These are phyloP conservation scores for Mycogona germanica DNA, from an alignment of 2,888 invertebrate genomes.

Conservation along the genomic window DNA sequence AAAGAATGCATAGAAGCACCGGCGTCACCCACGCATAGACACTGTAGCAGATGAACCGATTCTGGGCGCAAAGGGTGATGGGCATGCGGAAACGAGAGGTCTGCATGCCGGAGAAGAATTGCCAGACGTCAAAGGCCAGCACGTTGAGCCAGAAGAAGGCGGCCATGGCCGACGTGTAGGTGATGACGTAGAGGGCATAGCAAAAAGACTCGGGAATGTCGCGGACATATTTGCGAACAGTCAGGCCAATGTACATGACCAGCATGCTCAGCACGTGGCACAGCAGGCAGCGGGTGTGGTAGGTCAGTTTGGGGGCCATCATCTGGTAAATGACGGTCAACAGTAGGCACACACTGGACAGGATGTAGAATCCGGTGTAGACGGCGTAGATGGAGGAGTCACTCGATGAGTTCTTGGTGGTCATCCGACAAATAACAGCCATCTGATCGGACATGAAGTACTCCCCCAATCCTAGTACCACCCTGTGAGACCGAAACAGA, in stretches of 20 bases:
- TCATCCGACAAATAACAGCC: too few species aligned
- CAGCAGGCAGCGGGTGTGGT: slow-evolving; percentile 14
- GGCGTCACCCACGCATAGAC: slow-evolving; percentile 9
- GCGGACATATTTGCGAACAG: neutral
- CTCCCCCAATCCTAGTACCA: too few species aligned
- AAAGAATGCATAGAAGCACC: neutral
- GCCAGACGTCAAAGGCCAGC: slow-evolving; percentile 89
- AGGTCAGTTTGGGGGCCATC: slow-evolving; percentile 13
- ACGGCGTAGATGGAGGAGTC: too few species aligned
- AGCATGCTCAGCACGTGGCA: slow-evolving; percentile 16
- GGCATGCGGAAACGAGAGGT: neutral
- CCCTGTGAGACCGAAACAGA: too few species aligned
- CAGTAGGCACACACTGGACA: slow-evolving; percentile 9
- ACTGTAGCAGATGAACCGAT: neutral
- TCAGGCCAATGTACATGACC: slow-evolving; percentile 15
- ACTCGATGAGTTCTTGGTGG: too few species aligned
- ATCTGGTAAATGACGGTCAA: slow-evolving; percentile 13
- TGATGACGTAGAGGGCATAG: slow-evolving; percentile 38
- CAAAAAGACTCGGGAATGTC: neutral
- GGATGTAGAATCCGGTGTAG: neutral
- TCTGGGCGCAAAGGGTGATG: neutral
- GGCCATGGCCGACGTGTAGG: slow-evolving; percentile 78
- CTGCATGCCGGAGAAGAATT: slow-evolving; percentile 14
- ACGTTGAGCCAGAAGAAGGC: slow-evolving; percentile 90
- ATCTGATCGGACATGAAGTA: too few species aligned